Evolutionary conservation across 2,113 vertebrate species (phyloP).

Genomic region (Ursus arctos): DNA sequence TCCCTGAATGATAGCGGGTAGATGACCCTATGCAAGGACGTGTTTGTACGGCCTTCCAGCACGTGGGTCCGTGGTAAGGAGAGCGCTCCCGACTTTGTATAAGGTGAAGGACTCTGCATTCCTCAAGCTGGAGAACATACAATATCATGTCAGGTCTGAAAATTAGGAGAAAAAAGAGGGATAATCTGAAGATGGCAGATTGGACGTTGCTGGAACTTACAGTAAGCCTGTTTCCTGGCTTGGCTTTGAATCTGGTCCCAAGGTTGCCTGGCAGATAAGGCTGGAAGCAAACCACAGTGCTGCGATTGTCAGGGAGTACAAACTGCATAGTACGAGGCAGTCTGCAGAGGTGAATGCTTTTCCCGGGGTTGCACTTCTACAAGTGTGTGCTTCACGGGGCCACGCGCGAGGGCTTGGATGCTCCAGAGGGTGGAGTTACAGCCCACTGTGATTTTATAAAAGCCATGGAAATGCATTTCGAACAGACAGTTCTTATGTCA

Average conservation of each 20-base stretch:
- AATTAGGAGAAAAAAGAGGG: neutral
- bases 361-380: neutral
- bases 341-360: neutral
- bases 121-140: neutral
- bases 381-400: neutral
- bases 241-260: neutral
- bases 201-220: neutral
- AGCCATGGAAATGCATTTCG: neutral
- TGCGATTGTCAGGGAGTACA: neutral
- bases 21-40: rapidly evolving
- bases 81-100: neutral
- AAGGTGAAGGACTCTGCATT: neutral
- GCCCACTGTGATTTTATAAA: neutral
- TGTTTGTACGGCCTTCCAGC: neutral
- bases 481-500: neutral
- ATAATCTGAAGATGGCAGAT: neutral
- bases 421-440: neutral
- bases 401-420: neutral
- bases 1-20: rapidly evolving
- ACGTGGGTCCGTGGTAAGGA: neutral
- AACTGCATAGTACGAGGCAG: neutral
- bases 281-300: neutral
- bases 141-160: neutral
- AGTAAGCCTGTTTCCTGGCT: neutral
- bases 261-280: neutral